Conservation (phyloP, 2,888 invertebrate species). For the Chromoteleia sp. region DNA sequence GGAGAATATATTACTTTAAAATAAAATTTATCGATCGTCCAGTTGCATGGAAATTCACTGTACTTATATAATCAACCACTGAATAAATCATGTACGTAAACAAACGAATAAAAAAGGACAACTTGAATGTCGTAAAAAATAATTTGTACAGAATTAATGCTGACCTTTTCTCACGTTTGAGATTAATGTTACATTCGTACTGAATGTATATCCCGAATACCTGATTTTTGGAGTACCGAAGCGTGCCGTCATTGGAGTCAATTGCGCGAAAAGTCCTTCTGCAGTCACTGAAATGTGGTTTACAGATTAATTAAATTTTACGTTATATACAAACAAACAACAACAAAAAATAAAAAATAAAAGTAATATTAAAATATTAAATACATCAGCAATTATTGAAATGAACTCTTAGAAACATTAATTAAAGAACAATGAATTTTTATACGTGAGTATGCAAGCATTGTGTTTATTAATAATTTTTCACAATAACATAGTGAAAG, state of each 20-base stretch:
- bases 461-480: too few species aligned
- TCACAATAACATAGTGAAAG: too few species aligned
- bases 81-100: slow-evolving; percentile 7
- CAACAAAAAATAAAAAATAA: slow-evolving; percentile 24
- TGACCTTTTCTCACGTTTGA: slow-evolving; percentile 57
- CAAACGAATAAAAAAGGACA: slow-evolving; percentile 31
- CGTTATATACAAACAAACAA: too few species aligned
- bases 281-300: slow-evolving; percentile 18
- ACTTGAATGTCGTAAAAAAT: slow-evolving; percentile 54
- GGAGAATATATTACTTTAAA: slow-evolving; percentile 1
- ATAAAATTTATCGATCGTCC: slow-evolving; percentile 18
- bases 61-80: background rate
- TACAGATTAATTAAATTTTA: too few species aligned
- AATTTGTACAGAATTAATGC: slow-evolving; percentile 69
- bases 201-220: slow-evolving; percentile 29
- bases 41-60: background rate
- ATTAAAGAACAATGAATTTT: too few species aligned
- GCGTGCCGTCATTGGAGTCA: slow-evolving; percentile 23
- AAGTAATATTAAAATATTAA: too few species aligned
- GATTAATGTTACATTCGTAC: slow-evolving; percentile 31
- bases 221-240: slow-evolving; percentile 42
- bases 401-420: too few species aligned
- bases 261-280: slow-evolving; percentile 16
- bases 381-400: too few species aligned
- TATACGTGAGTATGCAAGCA: too few species aligned